Conservation (phyloP, 2,113 vertebrate species). For the Hippolais icterina region DNA sequence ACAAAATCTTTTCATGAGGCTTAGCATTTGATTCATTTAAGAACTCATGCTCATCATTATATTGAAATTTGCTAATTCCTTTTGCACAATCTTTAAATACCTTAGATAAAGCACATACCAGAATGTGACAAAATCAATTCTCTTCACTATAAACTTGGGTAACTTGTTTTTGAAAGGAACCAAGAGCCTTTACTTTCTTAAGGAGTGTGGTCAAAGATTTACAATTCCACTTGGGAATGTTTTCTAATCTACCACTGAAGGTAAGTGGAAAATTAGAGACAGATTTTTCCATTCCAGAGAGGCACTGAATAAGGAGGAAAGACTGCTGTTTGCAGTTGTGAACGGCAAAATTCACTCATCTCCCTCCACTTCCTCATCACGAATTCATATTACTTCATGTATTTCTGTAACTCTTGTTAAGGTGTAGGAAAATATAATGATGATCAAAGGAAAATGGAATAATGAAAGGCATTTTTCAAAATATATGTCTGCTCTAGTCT, state of each 20-base stretch:
- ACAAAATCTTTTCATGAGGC: not conserved
- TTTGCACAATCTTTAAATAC: not conserved
- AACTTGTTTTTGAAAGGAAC: not conserved
- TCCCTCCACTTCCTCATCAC: not conserved
- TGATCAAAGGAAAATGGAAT: not conserved
- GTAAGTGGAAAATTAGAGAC: conserved; percentile 58
- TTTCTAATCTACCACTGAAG: conserved; percentile 1
- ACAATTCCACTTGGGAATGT: conserved; percentile 30
- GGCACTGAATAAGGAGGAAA: not conserved
- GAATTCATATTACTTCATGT: not conserved
- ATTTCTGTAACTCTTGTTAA: not conserved
- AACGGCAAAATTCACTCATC: not conserved
- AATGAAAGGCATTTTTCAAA: not conserved
- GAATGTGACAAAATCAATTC: not conserved
- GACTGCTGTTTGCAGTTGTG: not conserved
- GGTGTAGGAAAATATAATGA: not conserved
- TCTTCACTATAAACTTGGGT: not conserved
- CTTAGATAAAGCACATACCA: not conserved
- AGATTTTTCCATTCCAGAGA: conserved; percentile 24
- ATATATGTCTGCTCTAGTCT: not conserved
- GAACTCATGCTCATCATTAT: not conserved
- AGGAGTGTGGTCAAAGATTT: not conserved
- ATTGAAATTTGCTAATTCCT: not conserved
- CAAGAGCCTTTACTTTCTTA: not conserved
- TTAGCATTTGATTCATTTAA: not conserved